Evolutionary conservation across 2,888 invertebrate species (phyloP), one percentile per base, ranked within the genome.

Genomic region (Cantharis flavilabris): DNA sequence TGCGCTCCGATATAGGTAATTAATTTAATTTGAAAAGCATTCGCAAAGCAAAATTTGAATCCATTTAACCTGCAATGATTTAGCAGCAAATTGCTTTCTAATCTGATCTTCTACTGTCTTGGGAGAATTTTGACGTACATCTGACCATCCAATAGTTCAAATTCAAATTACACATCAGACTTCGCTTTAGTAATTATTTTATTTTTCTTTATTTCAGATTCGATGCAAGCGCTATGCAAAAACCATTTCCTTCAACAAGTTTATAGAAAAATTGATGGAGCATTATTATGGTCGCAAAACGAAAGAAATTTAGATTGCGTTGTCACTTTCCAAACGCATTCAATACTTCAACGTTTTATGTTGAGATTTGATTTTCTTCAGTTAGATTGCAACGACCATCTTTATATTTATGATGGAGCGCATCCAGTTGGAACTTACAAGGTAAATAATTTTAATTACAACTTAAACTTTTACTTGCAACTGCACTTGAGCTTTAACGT

Each of bases 271-370:
- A 93, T 97, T 84, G 97, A 97, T 87, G 97, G 97, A 64, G 97
- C 97, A 10, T 95, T 97, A 76, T 91, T 97, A 75, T 95, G 94
- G 91, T 97, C 97, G 23, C 94, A 96, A 87, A 97, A 96, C 89
- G 97, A 97, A 89, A 91, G 96, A 82, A 96, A 97, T 88, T 91
- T 97, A 86, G 95, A 97, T 90, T 97, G 97, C 90, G 94, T 95
- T 84, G 95, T 97, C 88, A 97, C 97, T 75, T 97, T 97, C 90
- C 97, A 97, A 90, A 97, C 97, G 83, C 97, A 97, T 90, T 96
- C 97, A 87, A 96, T 97, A 85, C 91, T 97, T 85, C 97, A 97
- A 90, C 92, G 96, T 84, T 97, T 97, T 89, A 97, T 97, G 96
- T 92, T 97, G 85, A 93, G 97, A 86, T 97, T 97, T 89, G 97